Conservation (phyloP, 2,797 vertebrate genomes). For the Neosilurus mollespiculum region DNA sequence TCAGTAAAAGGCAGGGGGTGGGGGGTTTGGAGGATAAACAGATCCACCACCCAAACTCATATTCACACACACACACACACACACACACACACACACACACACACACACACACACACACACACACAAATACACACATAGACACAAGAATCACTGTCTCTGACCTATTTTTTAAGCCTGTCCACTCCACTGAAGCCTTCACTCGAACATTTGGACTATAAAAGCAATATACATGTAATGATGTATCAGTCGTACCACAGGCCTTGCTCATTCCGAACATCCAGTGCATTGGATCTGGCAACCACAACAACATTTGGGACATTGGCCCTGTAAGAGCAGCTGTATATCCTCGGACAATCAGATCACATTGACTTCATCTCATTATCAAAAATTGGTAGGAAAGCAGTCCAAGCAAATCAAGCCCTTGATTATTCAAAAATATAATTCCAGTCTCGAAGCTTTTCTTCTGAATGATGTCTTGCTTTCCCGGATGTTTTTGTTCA, state of each 20-base stretch:
- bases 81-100: background rate
- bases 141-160: background rate
- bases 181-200: background rate
- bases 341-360: slow-evolving; percentile 37
- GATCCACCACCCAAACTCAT: background rate
- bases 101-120: too few species aligned
- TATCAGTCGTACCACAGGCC: background rate
- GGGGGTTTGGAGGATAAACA: background rate
- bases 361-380: slow-evolving; percentile 45
- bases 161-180: background rate
- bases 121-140: too few species aligned
- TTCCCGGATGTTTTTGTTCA: slow-evolving; percentile 22
- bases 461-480: slow-evolving; percentile 8
- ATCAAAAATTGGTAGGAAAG: slow-evolving; percentile 29
- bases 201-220: background rate
- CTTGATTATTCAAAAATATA: slow-evolving; percentile 44
- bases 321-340: slow-evolving; percentile 23
- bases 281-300: slow-evolving; percentile 32
- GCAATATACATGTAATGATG: background rate
- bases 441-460: slow-evolving; percentile 8
- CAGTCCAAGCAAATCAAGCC: slow-evolving; percentile 13
- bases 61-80: background rate
- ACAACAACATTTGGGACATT: slow-evolving; percentile 16
- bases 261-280: slow-evolving; percentile 19
- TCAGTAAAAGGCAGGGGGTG: background rate